A percentile compares a stretch with the other conserved stretches of the same genome.
phyloP scores from a whole-genome alignment of 2,113 vertebrate genomes.

The Cryptomyrus ogoouensis region DNA sequence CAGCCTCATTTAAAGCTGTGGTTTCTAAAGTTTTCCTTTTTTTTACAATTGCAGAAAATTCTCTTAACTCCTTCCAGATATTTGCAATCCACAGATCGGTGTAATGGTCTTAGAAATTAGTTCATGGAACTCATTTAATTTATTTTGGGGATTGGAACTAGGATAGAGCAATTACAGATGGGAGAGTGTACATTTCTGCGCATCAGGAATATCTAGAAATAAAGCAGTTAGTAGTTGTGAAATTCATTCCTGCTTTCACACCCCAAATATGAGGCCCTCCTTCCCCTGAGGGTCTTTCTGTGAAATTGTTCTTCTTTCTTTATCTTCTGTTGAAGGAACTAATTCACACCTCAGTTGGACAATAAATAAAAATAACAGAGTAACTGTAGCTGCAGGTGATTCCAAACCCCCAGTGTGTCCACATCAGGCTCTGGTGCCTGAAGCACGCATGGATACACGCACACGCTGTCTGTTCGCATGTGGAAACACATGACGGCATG shows the following conservation, averaged over 20 bases:
- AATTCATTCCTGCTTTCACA: neutral
- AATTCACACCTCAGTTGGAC: neutral
- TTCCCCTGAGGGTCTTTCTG: neutral
- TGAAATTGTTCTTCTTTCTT: neutral
- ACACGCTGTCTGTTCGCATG: neutral
- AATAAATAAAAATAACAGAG: neutral
- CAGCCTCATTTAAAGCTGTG: neutral
- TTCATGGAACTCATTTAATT: neutral
- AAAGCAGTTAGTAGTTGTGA: neutral
- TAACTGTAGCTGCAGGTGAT: neutral
- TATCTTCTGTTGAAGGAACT: neutral
- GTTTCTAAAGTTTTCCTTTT: neutral
- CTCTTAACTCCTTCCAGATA: neutral
- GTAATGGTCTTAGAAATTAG: neutral
- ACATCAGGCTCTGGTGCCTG: neutral
- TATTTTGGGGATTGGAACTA: neutral
- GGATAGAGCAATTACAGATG: neutral
- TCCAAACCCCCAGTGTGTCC: neutral
- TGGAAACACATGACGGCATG: neutral
- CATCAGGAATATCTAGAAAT: neutral
- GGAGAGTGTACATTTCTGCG: neutral
- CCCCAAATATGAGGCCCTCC: neutral
- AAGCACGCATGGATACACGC: neutral
- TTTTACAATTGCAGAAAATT: neutral
- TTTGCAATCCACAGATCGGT: neutral